Evolutionary conservation across 2,113 vertebrate genomes (phyloP).

Genomic region (Dissostichus mawsoni): DNA sequence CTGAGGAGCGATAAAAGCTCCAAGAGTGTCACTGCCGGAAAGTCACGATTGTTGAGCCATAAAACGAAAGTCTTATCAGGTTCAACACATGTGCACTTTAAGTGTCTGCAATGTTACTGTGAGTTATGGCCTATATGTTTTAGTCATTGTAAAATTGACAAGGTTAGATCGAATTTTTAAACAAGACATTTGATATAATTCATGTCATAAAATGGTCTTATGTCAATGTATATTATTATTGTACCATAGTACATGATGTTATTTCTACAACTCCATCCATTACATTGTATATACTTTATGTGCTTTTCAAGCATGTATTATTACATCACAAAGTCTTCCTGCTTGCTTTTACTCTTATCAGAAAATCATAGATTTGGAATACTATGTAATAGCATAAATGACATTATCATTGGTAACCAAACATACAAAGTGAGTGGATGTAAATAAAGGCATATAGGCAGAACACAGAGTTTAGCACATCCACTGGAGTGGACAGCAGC

Average conservation of each 20-base stretch:
- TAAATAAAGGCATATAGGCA: no score
- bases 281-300: not conserved
- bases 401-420: no score
- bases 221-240: not conserved
- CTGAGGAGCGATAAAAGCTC: constrained; percentile 54
- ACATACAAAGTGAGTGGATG: no score
- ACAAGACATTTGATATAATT: not conserved
- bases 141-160: not conserved
- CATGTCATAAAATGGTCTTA: not conserved
- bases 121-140: constrained; percentile 2
- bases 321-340: no score
- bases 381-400: no score
- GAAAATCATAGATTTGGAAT: no score
- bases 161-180: not conserved
- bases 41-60: constrained; percentile 50
- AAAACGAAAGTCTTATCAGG: constrained; percentile 65
- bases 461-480: no score
- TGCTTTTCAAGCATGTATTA: not conserved
- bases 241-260: not conserved
- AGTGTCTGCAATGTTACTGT: constrained; percentile 22
- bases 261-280: not conserved
- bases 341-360: no score
- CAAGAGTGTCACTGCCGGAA: constrained; percentile 51
- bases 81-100: constrained; percentile 51
- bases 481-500: no score